Percentiles rank a stretch among this genome's conserved stretches.
Conservation (phyloP, 2,113 vertebrate species). For the Butorides virescens region DNA sequence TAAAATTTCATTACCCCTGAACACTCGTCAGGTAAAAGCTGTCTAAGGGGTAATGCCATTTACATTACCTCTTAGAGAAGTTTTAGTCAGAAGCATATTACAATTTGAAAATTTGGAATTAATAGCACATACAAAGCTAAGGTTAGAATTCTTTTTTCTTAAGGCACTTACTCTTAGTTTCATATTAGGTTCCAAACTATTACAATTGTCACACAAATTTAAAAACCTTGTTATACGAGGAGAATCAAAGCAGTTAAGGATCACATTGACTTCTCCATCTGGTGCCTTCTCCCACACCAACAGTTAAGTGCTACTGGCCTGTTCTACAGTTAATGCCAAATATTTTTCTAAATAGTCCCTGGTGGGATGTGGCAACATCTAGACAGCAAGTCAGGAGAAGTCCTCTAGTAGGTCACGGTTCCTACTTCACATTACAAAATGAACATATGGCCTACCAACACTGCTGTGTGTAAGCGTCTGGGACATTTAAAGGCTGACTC, state of each 20-base stretch:
- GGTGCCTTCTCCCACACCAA: background rate
- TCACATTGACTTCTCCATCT: background rate
- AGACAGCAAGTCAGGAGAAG: background rate
- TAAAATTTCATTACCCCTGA: too few relatives aligned
- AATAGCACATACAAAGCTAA: background rate
- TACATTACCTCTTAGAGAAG: background rate
- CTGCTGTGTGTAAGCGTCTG: fast-evolving
- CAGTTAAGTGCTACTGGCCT: background rate
- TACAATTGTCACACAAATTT: background rate
- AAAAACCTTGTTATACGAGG: fast-evolving
- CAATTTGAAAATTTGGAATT: too few relatives aligned
- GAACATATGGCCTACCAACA: background rate
- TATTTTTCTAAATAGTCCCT: background rate
- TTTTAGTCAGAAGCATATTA: background rate
- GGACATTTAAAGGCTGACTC: background rate
- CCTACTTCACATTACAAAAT: background rate
- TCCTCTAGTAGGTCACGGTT: background rate
- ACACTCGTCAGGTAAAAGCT: background rate
- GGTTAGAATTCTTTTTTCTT: too few relatives aligned
- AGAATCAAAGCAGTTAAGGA: background rate
- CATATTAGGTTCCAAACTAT: background rate
- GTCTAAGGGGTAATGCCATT: too few relatives aligned
- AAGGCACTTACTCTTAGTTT: background rate
- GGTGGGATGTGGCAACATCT: background rate
- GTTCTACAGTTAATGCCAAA: fast-evolving